Evolutionary conservation across 2,888 invertebrate genomes (phyloP).

Genomic region (Ptychoptera contaminata): DNA sequence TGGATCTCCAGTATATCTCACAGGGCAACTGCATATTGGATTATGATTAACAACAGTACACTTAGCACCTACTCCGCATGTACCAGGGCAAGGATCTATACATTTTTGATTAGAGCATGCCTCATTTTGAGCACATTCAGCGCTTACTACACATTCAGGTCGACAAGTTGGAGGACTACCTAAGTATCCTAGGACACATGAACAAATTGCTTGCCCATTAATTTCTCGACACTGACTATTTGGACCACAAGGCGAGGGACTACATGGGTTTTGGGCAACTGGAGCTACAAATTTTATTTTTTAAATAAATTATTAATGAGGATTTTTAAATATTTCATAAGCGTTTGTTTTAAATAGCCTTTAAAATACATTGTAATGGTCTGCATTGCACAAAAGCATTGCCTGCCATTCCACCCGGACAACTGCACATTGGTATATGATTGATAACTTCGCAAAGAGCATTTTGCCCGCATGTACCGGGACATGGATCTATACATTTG

Average conservation of each 20-base stretch:
- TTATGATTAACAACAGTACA: slow-evolving; percentile 58
- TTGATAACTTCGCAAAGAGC: slow-evolving; percentile 57
- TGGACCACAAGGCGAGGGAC: slow-evolving; percentile 45
- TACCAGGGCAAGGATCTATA: slow-evolving; percentile 54
- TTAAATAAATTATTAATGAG: slow-evolving; percentile 16
- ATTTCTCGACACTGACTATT: slow-evolving; percentile 47
- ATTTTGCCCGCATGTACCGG: slow-evolving; percentile 50
- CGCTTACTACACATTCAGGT: slow-evolving; percentile 52
- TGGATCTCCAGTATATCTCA: slow-evolving; percentile 47
- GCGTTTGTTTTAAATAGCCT: too few relatives aligned
- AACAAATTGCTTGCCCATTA: slow-evolving; percentile 51
- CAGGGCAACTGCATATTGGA: slow-evolving; percentile 47
- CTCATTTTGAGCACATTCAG: slow-evolving; percentile 47
- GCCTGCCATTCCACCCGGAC: slow-evolving; percentile 49
- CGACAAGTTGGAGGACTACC: slow-evolving; percentile 52
- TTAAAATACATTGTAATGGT: slow-evolving; percentile 22
- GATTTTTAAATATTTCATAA: not conserved
- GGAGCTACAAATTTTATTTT: slow-evolving; percentile 30
- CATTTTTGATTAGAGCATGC: slow-evolving; percentile 58
- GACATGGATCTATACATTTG: slow-evolving; percentile 55
- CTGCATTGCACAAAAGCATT: slow-evolving; percentile 50
- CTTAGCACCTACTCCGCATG: slow-evolving; percentile 51
- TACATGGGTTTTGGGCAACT: slow-evolving; percentile 33
- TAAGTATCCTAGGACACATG: slow-evolving; percentile 45
- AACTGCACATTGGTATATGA: slow-evolving; percentile 55